A percentile compares a stretch with the other conserved stretches of the same genome.
Conservation (phyloP, 2,113 vertebrate genomes). For the Corythoichthys haematopterus region DNA sequence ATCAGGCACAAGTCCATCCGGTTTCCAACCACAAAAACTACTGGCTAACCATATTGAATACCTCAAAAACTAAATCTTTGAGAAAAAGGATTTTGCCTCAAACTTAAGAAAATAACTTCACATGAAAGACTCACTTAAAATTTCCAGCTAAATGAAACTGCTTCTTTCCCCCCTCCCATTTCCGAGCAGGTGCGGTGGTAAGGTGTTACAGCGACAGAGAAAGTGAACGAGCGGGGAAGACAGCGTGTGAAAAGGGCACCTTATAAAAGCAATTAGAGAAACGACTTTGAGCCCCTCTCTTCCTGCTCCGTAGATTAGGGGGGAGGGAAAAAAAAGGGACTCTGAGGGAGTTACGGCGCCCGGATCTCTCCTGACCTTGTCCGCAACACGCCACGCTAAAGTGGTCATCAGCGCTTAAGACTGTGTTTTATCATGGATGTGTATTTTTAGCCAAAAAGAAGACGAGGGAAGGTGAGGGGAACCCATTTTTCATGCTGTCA, state of each 20-base stretch:
- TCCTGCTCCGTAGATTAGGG: constrained; percentile 60
- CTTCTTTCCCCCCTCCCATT: constrained; percentile 10
- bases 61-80: neutral
- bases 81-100: neutral
- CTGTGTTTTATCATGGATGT: constrained; percentile 70
- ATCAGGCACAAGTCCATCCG: neutral
- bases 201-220: constrained; percentile 50
- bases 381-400: constrained; percentile 74
- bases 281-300: constrained; percentile 69
- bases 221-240: constrained; percentile 63
- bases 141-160: neutral
- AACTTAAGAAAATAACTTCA: neutral
- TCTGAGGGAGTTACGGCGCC: constrained; percentile 56
- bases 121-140: neutral
- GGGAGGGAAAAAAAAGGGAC: constrained; percentile 48
- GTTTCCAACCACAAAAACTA: neutral
- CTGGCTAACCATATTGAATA: neutral
- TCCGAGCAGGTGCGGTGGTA: constrained; percentile 43
- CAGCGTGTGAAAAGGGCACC: constrained; percentile 71
- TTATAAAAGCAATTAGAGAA: constrained; percentile 75
- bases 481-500: constrained; percentile 83
- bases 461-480: constrained; percentile 34
- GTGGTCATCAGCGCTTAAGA: constrained; percentile 68
- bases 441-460: constrained; percentile 66
- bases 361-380: constrained; percentile 61